phyloP scores from a whole-genome alignment of 2,113 vertebrate genomes.

The Oreochromis tanganicae region DNA sequence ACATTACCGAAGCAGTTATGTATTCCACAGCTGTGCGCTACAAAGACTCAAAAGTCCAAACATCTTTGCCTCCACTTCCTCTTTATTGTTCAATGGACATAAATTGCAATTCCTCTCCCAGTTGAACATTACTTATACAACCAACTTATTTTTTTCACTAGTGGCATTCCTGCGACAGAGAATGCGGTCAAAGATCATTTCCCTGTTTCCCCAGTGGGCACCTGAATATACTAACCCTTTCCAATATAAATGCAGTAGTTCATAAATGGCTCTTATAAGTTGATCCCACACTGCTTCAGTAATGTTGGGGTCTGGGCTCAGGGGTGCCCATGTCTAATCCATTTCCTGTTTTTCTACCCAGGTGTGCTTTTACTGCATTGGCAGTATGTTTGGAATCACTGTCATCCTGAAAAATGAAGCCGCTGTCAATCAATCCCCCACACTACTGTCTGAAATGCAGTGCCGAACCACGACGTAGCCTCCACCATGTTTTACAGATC shows the following conservation, averaged over 20 bases:
- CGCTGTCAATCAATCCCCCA: background rate
- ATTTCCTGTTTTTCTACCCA: background rate
- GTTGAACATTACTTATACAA: background rate
- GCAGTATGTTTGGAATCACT: background rate
- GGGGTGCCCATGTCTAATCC: background rate
- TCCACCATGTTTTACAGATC: background rate
- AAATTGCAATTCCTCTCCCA: background rate
- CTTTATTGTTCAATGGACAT: background rate
- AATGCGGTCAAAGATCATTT: background rate
- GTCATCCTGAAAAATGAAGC: background rate
- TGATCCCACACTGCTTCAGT: background rate
- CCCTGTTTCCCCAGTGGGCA: background rate
- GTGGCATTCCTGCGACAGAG: background rate
- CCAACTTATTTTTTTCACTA: too few species aligned
- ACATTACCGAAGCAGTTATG: background rate
- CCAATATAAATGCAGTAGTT: background rate
- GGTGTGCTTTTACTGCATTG: background rate
- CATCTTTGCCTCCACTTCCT: background rate
- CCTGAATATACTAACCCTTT: background rate
- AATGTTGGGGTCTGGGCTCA: background rate
- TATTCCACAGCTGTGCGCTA: background rate
- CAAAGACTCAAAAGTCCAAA: background rate
- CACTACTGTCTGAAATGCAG: background rate
- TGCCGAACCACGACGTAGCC: background rate
- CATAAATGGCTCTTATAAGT: background rate